A percentile compares a stretch with the other conserved stretches of the same genome.
Conservation (phyloP, 2,113 vertebrate species). For the Caranx ignobilis region DNA sequence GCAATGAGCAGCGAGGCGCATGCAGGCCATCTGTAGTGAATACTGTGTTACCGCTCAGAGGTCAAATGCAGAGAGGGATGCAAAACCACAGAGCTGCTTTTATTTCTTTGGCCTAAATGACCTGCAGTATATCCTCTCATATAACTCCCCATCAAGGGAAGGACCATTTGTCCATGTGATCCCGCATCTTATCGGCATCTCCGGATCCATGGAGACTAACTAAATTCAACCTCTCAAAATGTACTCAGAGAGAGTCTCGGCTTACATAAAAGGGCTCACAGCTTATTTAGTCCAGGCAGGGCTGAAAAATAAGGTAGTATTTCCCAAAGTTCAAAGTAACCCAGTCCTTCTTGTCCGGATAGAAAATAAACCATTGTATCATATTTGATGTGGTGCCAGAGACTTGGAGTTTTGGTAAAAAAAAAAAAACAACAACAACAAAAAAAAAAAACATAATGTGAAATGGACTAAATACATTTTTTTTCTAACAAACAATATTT, state of each 20-base stretch:
- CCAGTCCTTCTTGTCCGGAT: background rate
- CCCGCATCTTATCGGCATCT: constrained; percentile 51
- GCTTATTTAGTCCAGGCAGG: constrained; percentile 34
- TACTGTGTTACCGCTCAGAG: constrained; percentile 67
- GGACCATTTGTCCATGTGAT: constrained; percentile 51
- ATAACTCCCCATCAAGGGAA: constrained; percentile 22
- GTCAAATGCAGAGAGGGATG: constrained; percentile 67
- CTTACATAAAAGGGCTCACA: constrained; percentile 40
- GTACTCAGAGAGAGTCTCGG: constrained; percentile 55
- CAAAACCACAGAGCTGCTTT: constrained; percentile 60
- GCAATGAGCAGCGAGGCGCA: constrained; percentile 76
- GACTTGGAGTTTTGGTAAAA: background rate
- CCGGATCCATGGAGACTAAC: constrained; percentile 50
- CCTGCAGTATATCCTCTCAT: constrained; percentile 47
- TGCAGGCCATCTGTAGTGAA: constrained; percentile 77
- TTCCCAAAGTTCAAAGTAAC: constrained; percentile 26
- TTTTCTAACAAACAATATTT: constrained; percentile 22
- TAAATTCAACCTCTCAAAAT: constrained; percentile 54
- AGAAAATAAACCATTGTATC: constrained; percentile 3
- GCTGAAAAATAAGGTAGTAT: constrained; percentile 16
- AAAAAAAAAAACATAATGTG: background rate
- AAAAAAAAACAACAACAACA: background rate
- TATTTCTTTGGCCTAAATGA: constrained; percentile 55
- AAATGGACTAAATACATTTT: constrained; percentile 11
- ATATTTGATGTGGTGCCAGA: constrained; percentile 3